A percentile compares a stretch with the other conserved stretches of the same genome.
Evolutionary conservation across 1,140 invertebrate species (phyloP).

Genomic region (Caenorhabditis latens): DNA sequence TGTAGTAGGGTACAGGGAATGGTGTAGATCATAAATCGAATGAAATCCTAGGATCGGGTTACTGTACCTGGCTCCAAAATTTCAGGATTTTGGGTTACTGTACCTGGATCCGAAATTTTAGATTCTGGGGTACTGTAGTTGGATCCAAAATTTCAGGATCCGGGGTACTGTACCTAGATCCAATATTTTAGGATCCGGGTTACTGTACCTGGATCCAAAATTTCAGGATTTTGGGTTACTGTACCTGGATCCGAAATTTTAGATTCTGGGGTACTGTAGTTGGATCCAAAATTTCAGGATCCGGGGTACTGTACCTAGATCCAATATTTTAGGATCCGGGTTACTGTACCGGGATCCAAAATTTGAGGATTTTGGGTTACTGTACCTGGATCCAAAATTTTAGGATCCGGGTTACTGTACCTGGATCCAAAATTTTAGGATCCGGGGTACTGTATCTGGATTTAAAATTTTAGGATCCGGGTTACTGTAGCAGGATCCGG

Average conservation of each 20-base stretch:
- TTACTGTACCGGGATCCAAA: background rate
- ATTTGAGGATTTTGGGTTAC: background rate
- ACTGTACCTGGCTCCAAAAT: too few relatives aligned
- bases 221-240: background rate
- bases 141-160: background rate
- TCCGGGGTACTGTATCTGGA: background rate
- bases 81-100: background rate
- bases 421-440: too few relatives aligned
- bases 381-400: background rate
- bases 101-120: background rate
- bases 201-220: background rate
- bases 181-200: background rate
- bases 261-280: background rate
- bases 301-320: background rate
- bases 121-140: background rate
- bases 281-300: background rate
- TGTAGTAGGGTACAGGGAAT: too few relatives aligned
- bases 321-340: background rate
- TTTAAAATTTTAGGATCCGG: background rate
- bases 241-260: background rate
- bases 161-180: background rate
- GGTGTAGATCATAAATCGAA: too few relatives aligned
- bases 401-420: background rate
- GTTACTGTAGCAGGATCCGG: too few relatives aligned
- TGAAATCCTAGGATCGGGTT: too few relatives aligned